Percentiles rank a stretch among this genome's conserved stretches.
Evolutionary conservation across 1,140 invertebrate species (phyloP).

Genomic region (Drosophila mayri): DNA sequence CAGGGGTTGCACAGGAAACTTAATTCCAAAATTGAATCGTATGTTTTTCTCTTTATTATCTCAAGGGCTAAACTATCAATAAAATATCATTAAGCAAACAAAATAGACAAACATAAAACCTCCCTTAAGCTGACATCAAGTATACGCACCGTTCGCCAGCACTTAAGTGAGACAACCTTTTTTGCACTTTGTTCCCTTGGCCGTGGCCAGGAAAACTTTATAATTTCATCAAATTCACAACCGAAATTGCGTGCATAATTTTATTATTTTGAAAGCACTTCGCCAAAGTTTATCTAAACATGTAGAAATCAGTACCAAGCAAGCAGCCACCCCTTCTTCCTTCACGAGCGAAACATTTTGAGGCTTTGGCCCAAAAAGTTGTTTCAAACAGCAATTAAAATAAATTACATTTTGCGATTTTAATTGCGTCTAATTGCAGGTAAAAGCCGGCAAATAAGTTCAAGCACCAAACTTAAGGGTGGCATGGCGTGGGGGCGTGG

Average conservation of each 20-base stretch:
- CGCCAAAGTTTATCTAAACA: slow-evolving; percentile 76
- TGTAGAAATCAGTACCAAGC: slow-evolving; percentile 49
- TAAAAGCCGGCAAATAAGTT: slow-evolving; percentile 79
- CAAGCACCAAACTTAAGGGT: slow-evolving; percentile 60
- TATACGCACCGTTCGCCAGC: slow-evolving; percentile 11
- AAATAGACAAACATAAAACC: not conserved
- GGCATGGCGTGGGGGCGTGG: not conserved
- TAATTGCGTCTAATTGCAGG: slow-evolving; percentile 82
- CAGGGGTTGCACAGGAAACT: not conserved
- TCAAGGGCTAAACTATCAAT: not conserved
- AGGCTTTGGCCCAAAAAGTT: slow-evolving; percentile 65
- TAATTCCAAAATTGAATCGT: not conserved
- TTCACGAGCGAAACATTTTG: slow-evolving; percentile 29
- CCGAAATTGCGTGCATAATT: slow-evolving; percentile 80
- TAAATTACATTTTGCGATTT: slow-evolving; percentile 82
- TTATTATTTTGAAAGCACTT: slow-evolving; percentile 82
- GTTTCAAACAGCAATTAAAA: slow-evolving; percentile 80
- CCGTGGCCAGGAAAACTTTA: slow-evolving; percentile 57
- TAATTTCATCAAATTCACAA: slow-evolving; percentile 80
- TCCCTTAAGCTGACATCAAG: not conserved
- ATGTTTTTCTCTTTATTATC: not conserved
- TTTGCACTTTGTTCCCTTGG: slow-evolving; percentile 17
- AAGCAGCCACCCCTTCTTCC: not conserved
- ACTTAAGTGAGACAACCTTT: slow-evolving; percentile 23
- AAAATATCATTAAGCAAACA: not conserved